phyloP scores from a whole-genome alignment of 2,888 invertebrate genomes.

The Caenorhabditis panamensis region DNA sequence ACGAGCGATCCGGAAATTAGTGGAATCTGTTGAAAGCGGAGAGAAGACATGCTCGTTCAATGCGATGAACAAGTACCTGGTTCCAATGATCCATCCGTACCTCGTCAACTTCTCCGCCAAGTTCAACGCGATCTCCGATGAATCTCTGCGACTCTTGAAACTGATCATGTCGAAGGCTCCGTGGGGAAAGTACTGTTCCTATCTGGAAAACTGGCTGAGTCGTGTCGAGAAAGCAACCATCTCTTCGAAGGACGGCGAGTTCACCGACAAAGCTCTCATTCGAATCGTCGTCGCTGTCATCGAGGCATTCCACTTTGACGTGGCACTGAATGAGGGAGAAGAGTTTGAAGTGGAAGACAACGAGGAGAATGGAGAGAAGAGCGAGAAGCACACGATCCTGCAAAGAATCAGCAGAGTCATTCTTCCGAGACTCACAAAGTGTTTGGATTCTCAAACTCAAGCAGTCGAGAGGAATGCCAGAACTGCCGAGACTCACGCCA shows the following conservation, averaged over 20 bases:
- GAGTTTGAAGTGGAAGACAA: conserved; percentile 30
- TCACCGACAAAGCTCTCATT: conserved; percentile 87
- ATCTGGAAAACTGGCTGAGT: conserved; percentile 89
- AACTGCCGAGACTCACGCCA: conserved; percentile 52
- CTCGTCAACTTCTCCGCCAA: conserved; percentile 87
- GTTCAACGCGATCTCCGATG: conserved; percentile 82
- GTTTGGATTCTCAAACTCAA: conserved; percentile 55
- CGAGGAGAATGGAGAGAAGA: conserved; percentile 43
- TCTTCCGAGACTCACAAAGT: conserved; percentile 60
- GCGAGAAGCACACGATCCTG: conserved; percentile 52
- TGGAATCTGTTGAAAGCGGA: conserved; percentile 80
- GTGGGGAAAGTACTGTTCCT: conserved; percentile 85
- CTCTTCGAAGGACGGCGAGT: conserved; percentile 78
- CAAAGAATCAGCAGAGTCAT: conserved; percentile 56
- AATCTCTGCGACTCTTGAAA: conserved; percentile 61
- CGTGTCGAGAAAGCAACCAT: conserved; percentile 85
- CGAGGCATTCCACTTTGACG: conserved; percentile 93
- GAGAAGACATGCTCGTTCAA: conserved; percentile 62
- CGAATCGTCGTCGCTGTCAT: conserved; percentile 85
- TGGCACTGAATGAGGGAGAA: conserved; percentile 46
- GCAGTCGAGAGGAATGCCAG: conserved; percentile 57
- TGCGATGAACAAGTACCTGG: conserved; percentile 86
- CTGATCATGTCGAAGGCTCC: conserved; percentile 64
- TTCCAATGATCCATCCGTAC: conserved; percentile 90
- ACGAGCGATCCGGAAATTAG: conserved; percentile 87